These are phyloP conservation scores for Cathartes aura DNA, from an alignment of 2,113 vertebrate species.

Conservation along the genomic window DNA sequence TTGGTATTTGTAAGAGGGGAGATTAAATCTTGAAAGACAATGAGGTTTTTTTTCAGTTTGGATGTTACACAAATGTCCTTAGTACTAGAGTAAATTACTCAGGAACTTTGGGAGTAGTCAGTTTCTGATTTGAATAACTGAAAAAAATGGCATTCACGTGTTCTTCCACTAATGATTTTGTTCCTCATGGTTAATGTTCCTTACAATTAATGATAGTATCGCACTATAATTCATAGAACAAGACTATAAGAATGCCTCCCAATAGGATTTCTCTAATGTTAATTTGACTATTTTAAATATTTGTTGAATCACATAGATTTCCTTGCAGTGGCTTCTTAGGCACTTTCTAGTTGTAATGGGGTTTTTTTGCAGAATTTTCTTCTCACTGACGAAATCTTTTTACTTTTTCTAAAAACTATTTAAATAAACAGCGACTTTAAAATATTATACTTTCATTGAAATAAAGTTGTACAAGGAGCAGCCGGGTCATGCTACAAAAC, in stretches of 20 bases:
- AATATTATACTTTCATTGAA: background rate
- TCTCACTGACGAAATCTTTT: background rate
- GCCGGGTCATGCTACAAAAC: background rate
- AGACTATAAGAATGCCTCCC: background rate
- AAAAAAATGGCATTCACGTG: fast-evolving
- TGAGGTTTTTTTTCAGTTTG: background rate
- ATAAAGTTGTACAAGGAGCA: background rate
- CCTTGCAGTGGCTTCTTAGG: background rate
- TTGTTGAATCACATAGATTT: background rate
- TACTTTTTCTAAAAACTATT: background rate
- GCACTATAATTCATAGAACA: background rate
- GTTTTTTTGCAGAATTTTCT: background rate
- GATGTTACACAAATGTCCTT: background rate
- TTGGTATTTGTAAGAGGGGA: background rate
- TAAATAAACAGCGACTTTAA: background rate
- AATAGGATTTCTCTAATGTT: background rate
- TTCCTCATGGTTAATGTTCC: background rate
- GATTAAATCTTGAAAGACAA: background rate
- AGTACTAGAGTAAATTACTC: background rate
- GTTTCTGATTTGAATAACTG: background rate
- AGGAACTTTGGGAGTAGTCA: background rate
- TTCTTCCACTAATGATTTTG: background rate
- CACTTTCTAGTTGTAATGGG: background rate
- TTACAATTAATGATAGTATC: background rate
- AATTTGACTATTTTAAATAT: background rate